Percentiles rank a stretch among this genome's conserved stretches.
These are phyloP conservation scores for Drosophila mercatorum DNA, from an alignment of 2,888 invertebrate genomes.

Conservation along the genomic window DNA sequence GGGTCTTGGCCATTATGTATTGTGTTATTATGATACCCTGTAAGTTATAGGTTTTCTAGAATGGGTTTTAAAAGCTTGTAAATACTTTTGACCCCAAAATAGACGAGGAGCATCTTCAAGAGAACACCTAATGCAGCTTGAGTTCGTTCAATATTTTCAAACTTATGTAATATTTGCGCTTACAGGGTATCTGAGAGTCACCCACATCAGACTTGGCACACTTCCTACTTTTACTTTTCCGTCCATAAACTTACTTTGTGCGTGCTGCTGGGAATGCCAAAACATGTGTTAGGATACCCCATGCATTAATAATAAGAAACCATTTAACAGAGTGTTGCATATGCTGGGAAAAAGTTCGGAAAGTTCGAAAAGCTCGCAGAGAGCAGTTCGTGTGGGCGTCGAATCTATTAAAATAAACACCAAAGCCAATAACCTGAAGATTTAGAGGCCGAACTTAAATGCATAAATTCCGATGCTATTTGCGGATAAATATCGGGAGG, in stretches of 20 bases:
- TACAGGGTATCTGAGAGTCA: background rate
- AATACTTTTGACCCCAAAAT: too few relatives aligned
- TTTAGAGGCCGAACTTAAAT: conserved; percentile 1
- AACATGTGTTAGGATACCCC: conserved; percentile 19
- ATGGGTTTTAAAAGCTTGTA: background rate
- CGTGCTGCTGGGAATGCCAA: conserved; percentile 28
- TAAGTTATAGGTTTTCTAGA: background rate
- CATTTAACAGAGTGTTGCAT: conserved; percentile 46
- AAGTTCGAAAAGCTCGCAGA: conserved; percentile 3
- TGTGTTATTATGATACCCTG: background rate
- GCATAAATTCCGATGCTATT: conserved; percentile 1
- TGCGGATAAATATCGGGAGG: background rate
- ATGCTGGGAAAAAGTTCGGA: background rate
- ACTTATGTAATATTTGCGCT: background rate
- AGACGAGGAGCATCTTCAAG: too few relatives aligned
- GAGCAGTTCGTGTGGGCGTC: background rate
- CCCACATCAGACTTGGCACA: conserved; percentile 10
- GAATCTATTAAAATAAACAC: conserved; percentile 16
- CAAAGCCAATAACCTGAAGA: conserved; percentile 6
- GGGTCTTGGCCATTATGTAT: background rate
- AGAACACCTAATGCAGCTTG: too few relatives aligned
- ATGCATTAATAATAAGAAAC: conserved; percentile 47
- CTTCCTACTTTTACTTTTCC: conserved; percentile 13
- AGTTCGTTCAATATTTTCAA: background rate
- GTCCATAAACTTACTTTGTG: conserved; percentile 38